Percentiles rank a stretch among this genome's conserved stretches.
These are phyloP conservation scores for Anguilla megastoma DNA, from an alignment of 2,797 vertebrate genomes.

Conservation along the genomic window DNA sequence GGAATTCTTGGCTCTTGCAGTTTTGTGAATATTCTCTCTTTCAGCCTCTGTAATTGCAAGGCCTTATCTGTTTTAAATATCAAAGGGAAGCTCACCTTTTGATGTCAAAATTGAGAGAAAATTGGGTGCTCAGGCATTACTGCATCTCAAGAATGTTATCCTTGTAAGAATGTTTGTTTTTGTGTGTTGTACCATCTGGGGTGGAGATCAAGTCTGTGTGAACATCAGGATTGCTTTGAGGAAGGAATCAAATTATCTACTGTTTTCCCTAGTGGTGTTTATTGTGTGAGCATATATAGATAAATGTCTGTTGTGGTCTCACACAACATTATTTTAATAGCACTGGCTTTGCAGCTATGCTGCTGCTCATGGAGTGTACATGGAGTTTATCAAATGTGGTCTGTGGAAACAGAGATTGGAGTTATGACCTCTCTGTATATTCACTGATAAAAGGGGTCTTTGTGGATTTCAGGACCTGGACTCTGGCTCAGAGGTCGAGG, in stretches of 20 bases:
- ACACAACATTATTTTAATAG: background rate
- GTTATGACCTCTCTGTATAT: background rate
- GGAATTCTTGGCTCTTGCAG: slow-evolving; percentile 31
- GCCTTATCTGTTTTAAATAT: slow-evolving; percentile 45
- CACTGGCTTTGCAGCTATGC: background rate
- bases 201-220: background rate
- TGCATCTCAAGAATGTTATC: slow-evolving; percentile 3
- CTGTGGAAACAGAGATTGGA: background rate
- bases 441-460: background rate
- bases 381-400: background rate
- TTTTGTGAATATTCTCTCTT: slow-evolving; percentile 37
- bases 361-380: background rate
- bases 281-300: background rate
- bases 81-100: slow-evolving; percentile 34
- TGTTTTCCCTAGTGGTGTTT: background rate
- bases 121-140: slow-evolving; percentile 19
- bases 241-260: slow-evolving; percentile 11
- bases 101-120: slow-evolving; percentile 38
- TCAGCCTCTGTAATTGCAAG: slow-evolving; percentile 37
- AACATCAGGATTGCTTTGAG: slow-evolving; percentile 7
- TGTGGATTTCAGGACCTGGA: slow-evolving; percentile 60
- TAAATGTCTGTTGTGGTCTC: background rate
- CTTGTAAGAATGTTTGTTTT: slow-evolving; percentile 9
- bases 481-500: slow-evolving; percentile 51
- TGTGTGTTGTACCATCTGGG: background rate